These are phyloP conservation scores for Heliocidaris erythrogramma DNA, from an alignment of 35 echinoderm and acorn worm genomes.

Conservation along the genomic window DNA sequence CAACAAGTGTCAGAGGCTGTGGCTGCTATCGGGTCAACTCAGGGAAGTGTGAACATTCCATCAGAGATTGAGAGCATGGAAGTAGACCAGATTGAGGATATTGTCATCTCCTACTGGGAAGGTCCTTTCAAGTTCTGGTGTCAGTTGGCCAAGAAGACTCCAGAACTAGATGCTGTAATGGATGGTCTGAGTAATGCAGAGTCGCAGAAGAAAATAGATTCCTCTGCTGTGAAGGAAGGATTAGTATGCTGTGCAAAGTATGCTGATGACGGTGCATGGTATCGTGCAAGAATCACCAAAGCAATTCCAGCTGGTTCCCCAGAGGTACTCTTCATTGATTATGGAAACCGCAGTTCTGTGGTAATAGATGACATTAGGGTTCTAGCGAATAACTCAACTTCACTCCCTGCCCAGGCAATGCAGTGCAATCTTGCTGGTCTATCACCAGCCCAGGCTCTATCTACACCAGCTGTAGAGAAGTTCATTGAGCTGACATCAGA, in stretches of 20 bases:
- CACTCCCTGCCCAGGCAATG: conserved; percentile 72
- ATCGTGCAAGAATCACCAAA: conserved; percentile 75
- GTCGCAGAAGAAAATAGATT: neutral
- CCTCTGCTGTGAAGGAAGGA: conserved; percentile 23
- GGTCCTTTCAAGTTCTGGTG: conserved; percentile 63
- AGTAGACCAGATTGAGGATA: conserved; percentile 41
- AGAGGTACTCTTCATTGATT: conserved; percentile 77
- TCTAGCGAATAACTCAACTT: conserved; percentile 32
- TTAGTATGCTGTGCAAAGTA: conserved; percentile 81
- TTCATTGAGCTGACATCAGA: conserved; percentile 60
- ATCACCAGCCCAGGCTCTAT: conserved; percentile 13
- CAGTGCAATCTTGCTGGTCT: conserved; percentile 66
- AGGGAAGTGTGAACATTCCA: conserved; percentile 4
- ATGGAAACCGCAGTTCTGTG: conserved; percentile 72
- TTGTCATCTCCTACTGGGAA: conserved; percentile 54
- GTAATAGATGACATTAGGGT: conserved; percentile 19
- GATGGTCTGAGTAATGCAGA: neutral
- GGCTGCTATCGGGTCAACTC: neutral
- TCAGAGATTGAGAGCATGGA: conserved; percentile 44
- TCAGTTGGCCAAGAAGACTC: conserved; percentile 43
- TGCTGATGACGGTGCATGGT: conserved; percentile 69
- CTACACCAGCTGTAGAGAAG: conserved; percentile 42
- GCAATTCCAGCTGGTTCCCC: conserved; percentile 1
- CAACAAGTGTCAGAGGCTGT: neutral
- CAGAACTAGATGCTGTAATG: conserved; percentile 52